phyloP scores from a whole-genome alignment of 1,140 invertebrate species.

The Dendrolimus punctatus region DNA sequence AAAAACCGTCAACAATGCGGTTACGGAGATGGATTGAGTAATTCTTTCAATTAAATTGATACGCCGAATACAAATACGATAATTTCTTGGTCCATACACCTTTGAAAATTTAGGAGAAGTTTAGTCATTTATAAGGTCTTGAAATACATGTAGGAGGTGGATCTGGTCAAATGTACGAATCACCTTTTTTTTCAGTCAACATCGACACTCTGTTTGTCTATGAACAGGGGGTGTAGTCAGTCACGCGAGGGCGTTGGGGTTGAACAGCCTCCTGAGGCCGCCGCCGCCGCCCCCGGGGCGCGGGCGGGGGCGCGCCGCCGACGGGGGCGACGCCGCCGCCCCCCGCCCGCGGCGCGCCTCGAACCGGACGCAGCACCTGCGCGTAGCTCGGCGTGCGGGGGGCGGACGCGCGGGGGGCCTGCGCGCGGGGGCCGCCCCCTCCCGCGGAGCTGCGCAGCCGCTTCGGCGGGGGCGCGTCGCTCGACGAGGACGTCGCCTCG shows the following conservation, averaged over 20 bases:
- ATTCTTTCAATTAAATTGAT: no score
- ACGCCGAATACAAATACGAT: no score
- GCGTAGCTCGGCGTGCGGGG: slow-evolving; percentile 14
- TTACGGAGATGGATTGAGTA: no score
- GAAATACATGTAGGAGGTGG: no score
- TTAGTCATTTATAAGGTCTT: no score
- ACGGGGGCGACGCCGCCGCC: slow-evolving; percentile 3
- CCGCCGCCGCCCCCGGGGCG: neutral
- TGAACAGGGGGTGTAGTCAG: no score
- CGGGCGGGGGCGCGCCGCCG: slow-evolving; percentile 2
- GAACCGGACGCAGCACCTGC: slow-evolving; percentile 20
- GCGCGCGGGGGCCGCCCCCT: neutral
- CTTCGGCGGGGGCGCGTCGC: neutral
- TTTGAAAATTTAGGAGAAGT: no score
- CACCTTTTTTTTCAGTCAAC: no score
- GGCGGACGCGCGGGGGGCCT: neutral
- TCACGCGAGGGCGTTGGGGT: slow-evolving; percentile 2
- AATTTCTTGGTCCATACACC: no score
- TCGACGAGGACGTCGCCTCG: neutral
- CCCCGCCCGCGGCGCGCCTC: slow-evolving; percentile 8
- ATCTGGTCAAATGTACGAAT: no score
- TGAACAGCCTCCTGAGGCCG: slow-evolving; percentile 10
- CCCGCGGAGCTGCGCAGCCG: neutral
- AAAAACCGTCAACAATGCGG: no score
- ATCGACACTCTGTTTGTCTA: no score